Evolutionary conservation across 2,113 vertebrate genomes (phyloP).

Genomic region (Lathamus discolor): DNA sequence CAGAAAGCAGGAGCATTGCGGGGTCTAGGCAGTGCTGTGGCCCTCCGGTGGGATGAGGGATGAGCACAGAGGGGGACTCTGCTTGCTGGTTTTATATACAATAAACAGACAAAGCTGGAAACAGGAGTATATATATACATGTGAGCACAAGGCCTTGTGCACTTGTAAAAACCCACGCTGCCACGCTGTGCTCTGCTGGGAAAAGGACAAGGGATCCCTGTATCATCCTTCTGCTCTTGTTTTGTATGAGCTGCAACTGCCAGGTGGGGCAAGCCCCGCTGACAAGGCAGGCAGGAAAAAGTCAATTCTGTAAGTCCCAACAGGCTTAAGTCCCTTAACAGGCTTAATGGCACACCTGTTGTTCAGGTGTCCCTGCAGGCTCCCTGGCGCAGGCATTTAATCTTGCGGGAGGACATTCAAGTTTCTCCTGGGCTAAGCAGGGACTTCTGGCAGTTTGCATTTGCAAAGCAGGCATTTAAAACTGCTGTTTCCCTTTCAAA

Average conservation of each 20-base stretch:
- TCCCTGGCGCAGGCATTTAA: neutral
- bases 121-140: neutral
- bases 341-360: neutral
- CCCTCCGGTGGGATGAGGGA: accelerated
- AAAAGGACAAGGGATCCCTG: neutral
- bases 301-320: neutral
- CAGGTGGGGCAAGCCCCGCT: neutral
- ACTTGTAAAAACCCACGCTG: neutral
- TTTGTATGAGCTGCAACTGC: neutral
- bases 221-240: neutral
- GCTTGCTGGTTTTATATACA: neutral
- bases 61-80: neutral
- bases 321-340: neutral
- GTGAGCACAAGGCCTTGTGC: neutral
- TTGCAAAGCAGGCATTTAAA: neutral
- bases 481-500: neutral
- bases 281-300: neutral
- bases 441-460: neutral
- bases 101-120: neutral
- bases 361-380: neutral
- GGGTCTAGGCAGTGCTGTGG: accelerated
- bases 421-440: neutral
- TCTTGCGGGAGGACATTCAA: neutral
- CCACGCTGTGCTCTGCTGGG: neutral
- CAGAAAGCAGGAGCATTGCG: neutral